Base-by-base conservation (phyloP, 2,113 vertebrate species). In the Equus quagga region DNA sequence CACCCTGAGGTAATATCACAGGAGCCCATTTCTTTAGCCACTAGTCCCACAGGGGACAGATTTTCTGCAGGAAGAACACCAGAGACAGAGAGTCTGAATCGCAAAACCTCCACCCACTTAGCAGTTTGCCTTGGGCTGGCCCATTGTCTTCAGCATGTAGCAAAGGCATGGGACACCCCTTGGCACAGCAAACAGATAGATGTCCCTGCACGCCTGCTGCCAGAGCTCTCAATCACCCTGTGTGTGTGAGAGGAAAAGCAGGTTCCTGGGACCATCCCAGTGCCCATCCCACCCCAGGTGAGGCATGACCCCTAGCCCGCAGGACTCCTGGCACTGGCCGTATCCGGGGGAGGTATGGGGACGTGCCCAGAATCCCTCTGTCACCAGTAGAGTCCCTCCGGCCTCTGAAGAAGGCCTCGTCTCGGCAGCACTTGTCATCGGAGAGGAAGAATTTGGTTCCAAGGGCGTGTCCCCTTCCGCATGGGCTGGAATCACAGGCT, bases 361-460 rank as follows among this genome's bases (percentile, higher is more conserved):
- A 65, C 28, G 6, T 7, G 44, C 8, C 17, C n/a, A 8, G 8
- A 11, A 58, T 13, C 41, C 64, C n/a, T 3, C 14, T 33, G 17
- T 33, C 21, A 13, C 31, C 17, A 0, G 31, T 0, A 0, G n/a
- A 49, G 33, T 1, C 72, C 72, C 76, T 49, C 9, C 36, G 1
- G 24, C 41, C 46, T 58, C 36, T 65, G 3, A 14, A 26, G 36
- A 62, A 31, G 49, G 58, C 41, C 8, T 72, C 9, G 0, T 6
- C 1, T 81, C 73, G 5, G 44, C 75, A 69, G 51, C 51, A 2
- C 28, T 56, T 36, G 18, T 36, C 75, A 5, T 24, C 3, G 0
- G 18, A 65, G 33, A 36, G 70, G 28, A 79, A 17, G 51, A 21
- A 10, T 9, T 26, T 49, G 65, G 78, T 31, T 70, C 54, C 10